Evolutionary conservation across 2,113 vertebrate species (phyloP).

Genomic region (Calypte anna): DNA sequence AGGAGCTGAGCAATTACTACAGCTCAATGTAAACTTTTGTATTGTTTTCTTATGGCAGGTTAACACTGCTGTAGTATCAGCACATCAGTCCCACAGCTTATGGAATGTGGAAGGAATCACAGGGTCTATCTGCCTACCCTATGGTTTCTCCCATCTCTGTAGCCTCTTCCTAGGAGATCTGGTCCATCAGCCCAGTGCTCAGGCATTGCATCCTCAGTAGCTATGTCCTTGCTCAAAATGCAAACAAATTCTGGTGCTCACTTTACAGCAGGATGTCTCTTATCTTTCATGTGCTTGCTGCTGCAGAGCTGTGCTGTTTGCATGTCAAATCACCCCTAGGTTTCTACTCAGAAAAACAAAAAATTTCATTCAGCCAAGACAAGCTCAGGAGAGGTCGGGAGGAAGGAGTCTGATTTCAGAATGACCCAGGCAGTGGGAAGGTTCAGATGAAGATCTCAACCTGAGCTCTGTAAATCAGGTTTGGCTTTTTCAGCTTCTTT

Average conservation of each 20-base stretch:
- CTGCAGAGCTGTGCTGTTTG: conserved; percentile 17
- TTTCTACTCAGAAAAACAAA: not conserved
- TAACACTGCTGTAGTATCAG: not conserved
- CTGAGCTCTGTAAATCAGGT: not conserved
- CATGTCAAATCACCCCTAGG: not conserved
- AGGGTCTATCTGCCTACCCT: not conserved
- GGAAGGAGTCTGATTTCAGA: not conserved
- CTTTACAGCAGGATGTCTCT: not conserved
- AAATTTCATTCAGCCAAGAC: not conserved
- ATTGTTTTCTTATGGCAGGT: not conserved
- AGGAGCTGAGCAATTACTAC: not conserved
- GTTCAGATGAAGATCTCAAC: not conserved
- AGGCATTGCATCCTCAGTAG: not conserved
- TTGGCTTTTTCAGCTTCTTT: not conserved
- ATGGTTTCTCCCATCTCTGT: not conserved
- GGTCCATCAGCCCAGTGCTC: not conserved
- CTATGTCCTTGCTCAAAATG: not conserved
- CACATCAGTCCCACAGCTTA: not conserved
- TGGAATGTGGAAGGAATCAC: not conserved
- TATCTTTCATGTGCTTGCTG: not conserved
- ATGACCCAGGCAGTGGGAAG: not conserved
- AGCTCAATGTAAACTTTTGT: not conserved
- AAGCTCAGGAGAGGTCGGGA: not conserved
- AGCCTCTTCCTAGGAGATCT: not conserved
- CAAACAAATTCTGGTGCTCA: not conserved